Base-by-base conservation (phyloP, 2,797 vertebrate species). In the Phalloptychus januarius region DNA sequence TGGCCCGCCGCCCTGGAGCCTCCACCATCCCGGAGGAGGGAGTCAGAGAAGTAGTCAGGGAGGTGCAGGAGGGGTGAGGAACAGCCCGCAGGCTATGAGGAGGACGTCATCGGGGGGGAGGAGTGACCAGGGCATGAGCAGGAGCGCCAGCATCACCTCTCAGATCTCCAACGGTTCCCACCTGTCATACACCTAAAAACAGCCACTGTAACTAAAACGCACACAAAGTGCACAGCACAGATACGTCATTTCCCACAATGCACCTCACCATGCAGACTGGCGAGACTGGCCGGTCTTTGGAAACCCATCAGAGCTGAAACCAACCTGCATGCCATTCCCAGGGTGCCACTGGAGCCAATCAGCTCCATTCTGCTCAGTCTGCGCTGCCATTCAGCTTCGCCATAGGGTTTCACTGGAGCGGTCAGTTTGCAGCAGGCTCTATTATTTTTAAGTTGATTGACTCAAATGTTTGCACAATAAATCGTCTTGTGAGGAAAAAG, bases 141-240 rank as follows among this genome's bases (percentile, higher is more conserved):
- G 98, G 95, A 99, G 98, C 95, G 94, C 98, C 95, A 99, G 98
- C 96, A 97, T 99, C 96, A 97, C 98, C 95, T 99, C 98, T 94
- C 98, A 99, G 93, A 99, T 99, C 95, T 99, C 98, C 95, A 99
- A 99, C 85, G 98, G 98, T 93, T 99, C 98, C 92, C 98, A 99
- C 93, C 96, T 99, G 96, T 99, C 98, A 86, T 99, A 97, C 91
- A 99, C 98, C 91, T 99, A 97, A 94, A 73, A 81, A 69, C 80
- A 81, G 81, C 70, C 65, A 46, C 81, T 82, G 73, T 82, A 52
- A 75, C 74, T 75, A 82, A 84, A 85, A 85, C 65, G 71, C 80
- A 80, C 78, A 85, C 78, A 54, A 36, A 77, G 84, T 80, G 73
- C 52, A 28, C 50, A 28, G 77, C 85, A 86, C 2, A 75, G 74